These are phyloP conservation scores for Eupithecia abbreviata DNA, from an alignment of 2,888 invertebrate genomes.

Conservation along the genomic window DNA sequence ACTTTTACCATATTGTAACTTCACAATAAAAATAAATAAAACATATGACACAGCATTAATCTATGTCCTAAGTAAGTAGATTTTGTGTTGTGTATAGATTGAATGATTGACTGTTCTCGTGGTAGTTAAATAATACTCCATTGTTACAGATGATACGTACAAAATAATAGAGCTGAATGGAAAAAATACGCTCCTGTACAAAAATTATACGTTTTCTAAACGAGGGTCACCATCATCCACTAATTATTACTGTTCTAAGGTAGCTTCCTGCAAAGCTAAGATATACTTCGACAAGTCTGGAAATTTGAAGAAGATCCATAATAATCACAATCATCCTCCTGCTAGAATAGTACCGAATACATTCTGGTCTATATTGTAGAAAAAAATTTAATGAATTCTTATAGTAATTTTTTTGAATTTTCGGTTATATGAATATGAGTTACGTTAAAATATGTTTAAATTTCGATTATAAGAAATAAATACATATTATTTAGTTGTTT, in stretches of 20 bases:
- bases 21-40: background rate
- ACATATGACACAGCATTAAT: background rate
- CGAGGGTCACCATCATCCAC: background rate
- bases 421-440: background rate
- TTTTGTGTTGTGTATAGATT: background rate
- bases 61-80: background rate
- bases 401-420: background rate
- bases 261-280: conserved; percentile 39
- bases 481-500: background rate
- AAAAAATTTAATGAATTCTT: background rate
- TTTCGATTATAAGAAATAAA: background rate
- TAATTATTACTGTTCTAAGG: conserved; percentile 45
- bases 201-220: conserved; percentile 42
- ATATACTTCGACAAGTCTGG: conserved; percentile 39
- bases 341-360: conserved; percentile 24
- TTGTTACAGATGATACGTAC: conserved; percentile 19
- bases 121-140: background rate
- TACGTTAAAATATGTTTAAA: background rate
- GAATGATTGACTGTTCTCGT: background rate
- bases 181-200: conserved; percentile 30
- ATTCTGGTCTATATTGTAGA: conserved; percentile 18
- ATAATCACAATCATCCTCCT: conserved; percentile 40
- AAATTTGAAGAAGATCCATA: conserved; percentile 21
- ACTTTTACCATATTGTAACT: background rate
- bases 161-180: conserved; percentile 18